Conservation (phyloP, 1,140 invertebrate genomes). For the Diabrotica undecimpunctata region DNA sequence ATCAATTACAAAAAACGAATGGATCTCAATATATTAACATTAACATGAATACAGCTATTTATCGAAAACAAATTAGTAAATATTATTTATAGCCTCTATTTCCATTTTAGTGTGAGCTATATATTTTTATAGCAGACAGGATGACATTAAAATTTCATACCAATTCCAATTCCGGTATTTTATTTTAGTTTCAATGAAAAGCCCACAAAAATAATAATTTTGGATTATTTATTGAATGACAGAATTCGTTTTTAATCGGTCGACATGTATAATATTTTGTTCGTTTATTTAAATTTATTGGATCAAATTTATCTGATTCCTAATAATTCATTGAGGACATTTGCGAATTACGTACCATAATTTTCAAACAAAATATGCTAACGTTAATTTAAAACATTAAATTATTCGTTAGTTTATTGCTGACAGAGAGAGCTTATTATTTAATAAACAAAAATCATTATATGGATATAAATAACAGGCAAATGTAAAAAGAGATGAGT, state of each 20-base stretch:
- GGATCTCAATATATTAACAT: conserved; percentile 2
- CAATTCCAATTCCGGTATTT: conserved; percentile 2
- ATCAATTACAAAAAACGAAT: conserved; percentile 3
- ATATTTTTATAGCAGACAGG: not conserved
- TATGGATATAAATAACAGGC: too few relatives aligned
- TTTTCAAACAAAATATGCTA: too few relatives aligned
- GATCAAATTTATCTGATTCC: not conserved
- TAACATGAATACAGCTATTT: conserved; percentile 1
- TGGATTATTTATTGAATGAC: conserved; percentile 2
- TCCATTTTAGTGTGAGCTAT: conserved; percentile 4
- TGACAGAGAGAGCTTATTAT: too few relatives aligned
- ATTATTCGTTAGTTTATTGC: too few relatives aligned
- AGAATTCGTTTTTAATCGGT: not conserved
- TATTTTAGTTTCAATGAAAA: conserved; percentile 1
- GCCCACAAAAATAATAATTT: not conserved
- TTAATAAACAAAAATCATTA: too few relatives aligned
- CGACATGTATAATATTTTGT: not conserved
- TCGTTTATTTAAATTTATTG: not conserved
- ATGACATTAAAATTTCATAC: not conserved
- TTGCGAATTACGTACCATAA: too few relatives aligned
- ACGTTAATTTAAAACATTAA: too few relatives aligned
- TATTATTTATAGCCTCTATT: conserved; percentile 9
- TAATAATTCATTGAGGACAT: too few relatives aligned
- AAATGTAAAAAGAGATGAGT: too few relatives aligned
- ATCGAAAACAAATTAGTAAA: conserved; percentile 8